These are phyloP conservation scores for Lates calcarifer DNA, from an alignment of 2,113 vertebrate genomes.

Conservation along the genomic window DNA sequence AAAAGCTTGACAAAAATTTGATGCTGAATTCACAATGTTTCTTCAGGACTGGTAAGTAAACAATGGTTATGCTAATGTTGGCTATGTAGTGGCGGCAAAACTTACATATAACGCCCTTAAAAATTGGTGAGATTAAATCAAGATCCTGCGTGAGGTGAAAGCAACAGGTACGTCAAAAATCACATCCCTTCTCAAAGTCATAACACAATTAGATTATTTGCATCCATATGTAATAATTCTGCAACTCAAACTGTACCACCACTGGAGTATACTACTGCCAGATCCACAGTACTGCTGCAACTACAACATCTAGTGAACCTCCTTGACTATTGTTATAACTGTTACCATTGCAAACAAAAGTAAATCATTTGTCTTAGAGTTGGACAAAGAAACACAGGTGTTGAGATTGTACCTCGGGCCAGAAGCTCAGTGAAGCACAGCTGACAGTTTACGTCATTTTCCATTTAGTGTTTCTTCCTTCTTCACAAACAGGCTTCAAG, in stretches of 20 bases:
- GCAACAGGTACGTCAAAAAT: no score
- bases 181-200: no score
- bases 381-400: constrained; percentile 41
- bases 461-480: constrained; percentile 25
- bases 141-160: no score
- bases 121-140: no score
- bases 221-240: neutral
- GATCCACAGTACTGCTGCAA: neutral
- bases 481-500: constrained; percentile 10
- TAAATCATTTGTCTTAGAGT: constrained; percentile 14
- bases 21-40: no score
- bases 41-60: no score
- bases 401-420: constrained; percentile 26
- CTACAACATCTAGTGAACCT: neutral
- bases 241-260: neutral
- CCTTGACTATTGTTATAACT: neutral
- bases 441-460: constrained; percentile 28
- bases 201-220: neutral
- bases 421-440: constrained; percentile 37
- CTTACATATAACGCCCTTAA: no score
- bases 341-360: neutral
- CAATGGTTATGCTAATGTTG: no score
- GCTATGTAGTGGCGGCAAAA: no score
- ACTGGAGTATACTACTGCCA: neutral
- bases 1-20: no score